Evolutionary conservation across 1,140 invertebrate genomes (phyloP), one percentile per base, ranked within the genome.

Genomic region (Brachionus rubens): DNA sequence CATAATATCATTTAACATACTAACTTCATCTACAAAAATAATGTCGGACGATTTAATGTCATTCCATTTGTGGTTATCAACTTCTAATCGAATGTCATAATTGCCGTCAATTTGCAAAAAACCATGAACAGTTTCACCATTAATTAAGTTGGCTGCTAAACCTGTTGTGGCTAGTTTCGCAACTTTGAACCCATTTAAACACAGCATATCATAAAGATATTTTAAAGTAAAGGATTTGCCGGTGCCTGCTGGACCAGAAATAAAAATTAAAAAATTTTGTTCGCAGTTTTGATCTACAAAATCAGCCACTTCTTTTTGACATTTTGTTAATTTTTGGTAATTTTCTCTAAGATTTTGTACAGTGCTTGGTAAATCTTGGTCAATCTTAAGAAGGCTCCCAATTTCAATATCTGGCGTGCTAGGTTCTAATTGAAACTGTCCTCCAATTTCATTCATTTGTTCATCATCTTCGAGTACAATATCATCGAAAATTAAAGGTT

Each of bases 181-280:
- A 9, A 56, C 28, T 7, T 9, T 2, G 1, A 56, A 30, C 3
- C 30, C 30, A 33, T 56, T 30, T 16, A 56, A 14, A 56, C 14
- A 30, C 28, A 56, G 30, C 28, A 16, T 30, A 56, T 56, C 30
- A n/a, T 30, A 4, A 3, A 56, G 10, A n/a, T 56, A 56, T 16
- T 56, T 56, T 14, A 56, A 56, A 7, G 30, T 16, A 56, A 56
- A 56, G 12, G 52, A 56, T 56, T 56, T 56, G 1, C 52, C 52
- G 3, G 52, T 56, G 28, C 52, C 52, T 30, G 52, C 52, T 30
- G 52, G 52, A 3, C 52, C 52, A 30, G 19, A 56, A 14, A 56
- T n/a, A 56, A 56, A 26, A 9, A 30, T 9, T 9, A 36, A 36
- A 9, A 36, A 36, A 36, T 36, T 36, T 5, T 36, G 4, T 5